These are phyloP conservation scores for Drosophila nr. perissopoda DNA, from an alignment of 2,888 invertebrate genomes.

Conservation along the genomic window DNA sequence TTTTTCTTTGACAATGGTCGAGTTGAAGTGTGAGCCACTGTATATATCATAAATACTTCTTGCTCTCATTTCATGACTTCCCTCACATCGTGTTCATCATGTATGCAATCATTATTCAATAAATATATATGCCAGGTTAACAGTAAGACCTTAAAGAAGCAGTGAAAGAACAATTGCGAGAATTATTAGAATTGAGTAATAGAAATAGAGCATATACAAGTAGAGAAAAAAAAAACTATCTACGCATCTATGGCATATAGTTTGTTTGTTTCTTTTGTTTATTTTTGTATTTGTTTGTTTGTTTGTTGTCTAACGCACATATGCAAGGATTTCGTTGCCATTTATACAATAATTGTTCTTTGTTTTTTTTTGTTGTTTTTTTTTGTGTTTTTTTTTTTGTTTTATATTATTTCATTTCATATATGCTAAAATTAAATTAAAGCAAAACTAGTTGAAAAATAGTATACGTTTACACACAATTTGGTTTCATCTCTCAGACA, in stretches of 20 bases:
- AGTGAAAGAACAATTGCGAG: constrained; percentile 70
- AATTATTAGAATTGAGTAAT: constrained; percentile 56
- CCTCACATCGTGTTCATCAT: constrained; percentile 21
- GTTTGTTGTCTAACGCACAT: constrained; percentile 52
- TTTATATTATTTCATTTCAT: constrained; percentile 48
- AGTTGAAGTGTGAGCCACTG: no score
- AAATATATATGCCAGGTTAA: constrained; percentile 67
- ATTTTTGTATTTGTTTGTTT: constrained; percentile 37
- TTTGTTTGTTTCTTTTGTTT: constrained; percentile 22
- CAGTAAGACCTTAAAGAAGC: constrained; percentile 65
- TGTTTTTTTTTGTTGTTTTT: constrained; percentile 13
- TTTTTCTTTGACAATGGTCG: no score
- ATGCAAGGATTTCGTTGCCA: constrained; percentile 74
- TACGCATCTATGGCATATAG: constrained; percentile 62
- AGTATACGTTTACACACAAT: constrained; percentile 80
- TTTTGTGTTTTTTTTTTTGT: constrained; percentile 20
- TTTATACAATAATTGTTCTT: constrained; percentile 63
- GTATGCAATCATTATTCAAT: constrained; percentile 56
- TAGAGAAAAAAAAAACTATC: constrained; percentile 48
- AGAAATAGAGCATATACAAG: constrained; percentile 56
- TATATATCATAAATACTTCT: constrained; percentile 50
- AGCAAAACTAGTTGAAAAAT: constrained; percentile 79
- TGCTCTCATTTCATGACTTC: constrained; percentile 22
- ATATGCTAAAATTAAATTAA: constrained; percentile 72
- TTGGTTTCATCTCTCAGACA: constrained; percentile 76